Base-by-base conservation (phyloP, 2,888 invertebrate genomes). In the Dyspetes luteomarginatus region DNA sequence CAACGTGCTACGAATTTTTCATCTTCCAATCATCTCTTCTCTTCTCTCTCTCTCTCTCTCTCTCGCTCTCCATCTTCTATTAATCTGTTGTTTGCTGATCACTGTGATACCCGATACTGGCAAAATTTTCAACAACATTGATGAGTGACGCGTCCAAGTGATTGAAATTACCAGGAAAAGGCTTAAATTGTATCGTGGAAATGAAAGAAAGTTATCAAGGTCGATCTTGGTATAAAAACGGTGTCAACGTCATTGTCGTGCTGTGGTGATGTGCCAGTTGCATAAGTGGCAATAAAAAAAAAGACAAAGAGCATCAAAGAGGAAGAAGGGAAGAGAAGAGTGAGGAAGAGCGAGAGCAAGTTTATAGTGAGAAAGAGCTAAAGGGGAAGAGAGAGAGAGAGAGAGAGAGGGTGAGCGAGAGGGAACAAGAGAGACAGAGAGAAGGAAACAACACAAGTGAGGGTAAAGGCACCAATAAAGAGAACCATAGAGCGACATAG, bases 281-380 rank as follows among this genome's bases (percentile, higher is more conserved):
- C 88, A 84, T 86, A 87, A 89, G 89, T 89, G 89, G 85, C 83
- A 79, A 85, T 87, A 85, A 85, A 85, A 81, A 84, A 82, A 85
- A 56, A n/a, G 36, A 55, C 43, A 36, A 12, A 36, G 28, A 26
- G 19, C 17, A 45, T 22, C 41, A 43, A 76, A 55, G 72, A 52
- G 55, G 22, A 52, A 60, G 65, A 78, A 74, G 76, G 78, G 82
- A 77, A 73, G 77, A 73, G 15, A 71, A 68, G 73, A 69, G 75
- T 58, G 72, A 71, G 62, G 26, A 41, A 71, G 43, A 60, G 22
- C n/a, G n/a, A n/a, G n/a, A 68, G 50, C 45, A 22, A 62, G 60
- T 68, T 60, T 2, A 62, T 60, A 62, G 55, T 62, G 78, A 67
- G 68, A n/a, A n/a, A n/a, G 67, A 60, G 72, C 15, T 12, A 62